phyloP scores from a whole-genome alignment of 2,797 vertebrate genomes.

The Cossypha heuglini region DNA sequence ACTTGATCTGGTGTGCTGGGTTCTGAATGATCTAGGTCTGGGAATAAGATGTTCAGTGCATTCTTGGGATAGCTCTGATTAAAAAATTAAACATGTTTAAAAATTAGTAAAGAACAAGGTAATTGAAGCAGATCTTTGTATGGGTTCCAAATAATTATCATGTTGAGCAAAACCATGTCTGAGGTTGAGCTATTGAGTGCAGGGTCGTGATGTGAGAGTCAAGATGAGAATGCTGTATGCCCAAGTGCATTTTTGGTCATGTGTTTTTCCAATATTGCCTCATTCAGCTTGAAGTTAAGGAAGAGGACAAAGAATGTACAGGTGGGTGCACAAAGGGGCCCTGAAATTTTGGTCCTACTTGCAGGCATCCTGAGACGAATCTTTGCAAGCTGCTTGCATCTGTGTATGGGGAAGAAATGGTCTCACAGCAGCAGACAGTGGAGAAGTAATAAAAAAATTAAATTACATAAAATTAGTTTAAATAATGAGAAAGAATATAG shows the following conservation, averaged over 20 bases:
- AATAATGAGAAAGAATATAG: slow-evolving; percentile 55
- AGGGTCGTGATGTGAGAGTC: neutral
- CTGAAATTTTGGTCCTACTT: neutral
- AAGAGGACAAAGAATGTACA: neutral
- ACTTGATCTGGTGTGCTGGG: neutral
- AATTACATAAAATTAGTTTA: slow-evolving; percentile 60
- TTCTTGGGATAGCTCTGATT: neutral
- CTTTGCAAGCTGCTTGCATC: neutral
- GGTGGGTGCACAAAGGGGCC: neutral
- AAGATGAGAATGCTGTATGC: neutral
- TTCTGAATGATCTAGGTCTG: neutral
- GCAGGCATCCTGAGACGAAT: neutral
- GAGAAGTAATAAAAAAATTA: slow-evolving; percentile 50
- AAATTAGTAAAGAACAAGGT: neutral
- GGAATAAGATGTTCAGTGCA: neutral
- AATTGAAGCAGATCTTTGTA: neutral
- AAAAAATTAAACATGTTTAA: neutral
- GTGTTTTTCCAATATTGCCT: neutral
- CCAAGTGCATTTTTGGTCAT: neutral
- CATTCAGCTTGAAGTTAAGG: neutral
- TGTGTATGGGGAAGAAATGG: neutral
- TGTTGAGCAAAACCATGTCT: neutral
- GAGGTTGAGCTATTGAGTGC: neutral
- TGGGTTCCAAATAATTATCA: neutral
- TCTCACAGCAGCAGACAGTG: neutral